phyloP scores from a whole-genome alignment of 2,797 vertebrate genomes.

The Siniperca scherzeri region DNA sequence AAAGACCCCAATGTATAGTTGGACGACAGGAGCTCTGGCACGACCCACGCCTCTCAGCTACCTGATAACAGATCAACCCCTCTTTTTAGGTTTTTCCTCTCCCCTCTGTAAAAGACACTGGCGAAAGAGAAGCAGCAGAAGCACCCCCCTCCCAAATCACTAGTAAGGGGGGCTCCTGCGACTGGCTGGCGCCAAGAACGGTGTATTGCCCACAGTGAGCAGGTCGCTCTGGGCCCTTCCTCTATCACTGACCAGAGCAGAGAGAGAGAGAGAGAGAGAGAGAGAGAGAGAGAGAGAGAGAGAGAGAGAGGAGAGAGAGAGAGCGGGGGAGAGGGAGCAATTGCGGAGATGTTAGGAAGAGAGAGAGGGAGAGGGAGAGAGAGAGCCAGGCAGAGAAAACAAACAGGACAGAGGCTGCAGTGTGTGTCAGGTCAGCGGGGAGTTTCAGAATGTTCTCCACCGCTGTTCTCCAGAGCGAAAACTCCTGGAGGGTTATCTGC shows the following conservation, averaged over 20 bases:
- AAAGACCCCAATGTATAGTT: conserved; percentile 90
- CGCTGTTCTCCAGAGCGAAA: conserved; percentile 90
- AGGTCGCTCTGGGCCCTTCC: conserved; percentile 93
- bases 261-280: conserved; percentile 54
- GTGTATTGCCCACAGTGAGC: conserved; percentile 92
- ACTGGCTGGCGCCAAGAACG: conserved; percentile 97
- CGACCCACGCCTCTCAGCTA: conserved; percentile 65
- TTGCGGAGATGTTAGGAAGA: conserved; percentile 70
- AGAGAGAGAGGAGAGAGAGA: conserved; percentile 81
- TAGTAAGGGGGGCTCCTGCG: conserved; percentile 91
- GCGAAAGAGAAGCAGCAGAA: conserved; percentile 78
- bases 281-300: conserved; percentile 74
- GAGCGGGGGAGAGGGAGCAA: conserved; percentile 62
- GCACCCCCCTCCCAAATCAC: conserved; percentile 75
- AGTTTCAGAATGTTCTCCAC: conserved; percentile 98
- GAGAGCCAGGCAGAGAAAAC: conserved; percentile 95
- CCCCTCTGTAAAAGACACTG: conserved; percentile 86
- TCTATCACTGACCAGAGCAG: conserved; percentile 94
- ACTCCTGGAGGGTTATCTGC: conserved; percentile 98
- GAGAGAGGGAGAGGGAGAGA: conserved; percentile 83
- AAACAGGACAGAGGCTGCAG: conserved; percentile 98
- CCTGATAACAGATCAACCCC: conserved; percentile 90
- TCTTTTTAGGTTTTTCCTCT: conserved; percentile 70
- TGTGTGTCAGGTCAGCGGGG: conserved; percentile 97
- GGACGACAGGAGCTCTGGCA: conserved; percentile 85